phyloP scores from a whole-genome alignment of 2,888 invertebrate species.

The Prosapia bicincta region DNA sequence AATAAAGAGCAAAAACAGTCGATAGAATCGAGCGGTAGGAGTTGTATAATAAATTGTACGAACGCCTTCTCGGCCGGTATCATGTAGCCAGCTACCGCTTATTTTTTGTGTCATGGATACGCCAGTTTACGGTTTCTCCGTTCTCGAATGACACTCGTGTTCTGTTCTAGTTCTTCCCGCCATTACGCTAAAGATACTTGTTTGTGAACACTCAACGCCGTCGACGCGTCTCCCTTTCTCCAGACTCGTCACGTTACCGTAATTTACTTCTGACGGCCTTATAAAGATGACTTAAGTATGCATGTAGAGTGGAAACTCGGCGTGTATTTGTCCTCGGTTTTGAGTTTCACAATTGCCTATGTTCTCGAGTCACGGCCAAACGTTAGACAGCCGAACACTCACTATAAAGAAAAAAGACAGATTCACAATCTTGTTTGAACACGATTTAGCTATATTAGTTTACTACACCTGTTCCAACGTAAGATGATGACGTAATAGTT shows the following conservation, averaged over 20 bases:
- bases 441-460: too few relatives aligned
- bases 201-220: not conserved
- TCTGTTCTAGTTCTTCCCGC: not conserved
- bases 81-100: not conserved
- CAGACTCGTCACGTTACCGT: not conserved
- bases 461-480: too few relatives aligned
- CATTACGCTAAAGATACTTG: not conserved
- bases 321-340: not conserved
- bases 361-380: not conserved
- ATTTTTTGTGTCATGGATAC: not conserved
- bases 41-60: too few relatives aligned
- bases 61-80: not conserved
- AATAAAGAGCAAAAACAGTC: too few relatives aligned
- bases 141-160: not conserved
- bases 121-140: not conserved
- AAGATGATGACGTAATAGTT: too few relatives aligned
- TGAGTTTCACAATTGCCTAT: not conserved
- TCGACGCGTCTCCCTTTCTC: not conserved
- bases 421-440: too few relatives aligned
- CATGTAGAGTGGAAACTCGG: not conserved
- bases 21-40: too few relatives aligned
- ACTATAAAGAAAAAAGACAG: too few relatives aligned
- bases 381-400: too few relatives aligned
- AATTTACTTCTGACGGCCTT: not conserved
- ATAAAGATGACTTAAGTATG: too few relatives aligned